A percentile compares a stretch with the other conserved stretches of the same genome.
phyloP scores from a whole-genome alignment of 2,113 vertebrate genomes.

The Callospermophilus lateralis region DNA sequence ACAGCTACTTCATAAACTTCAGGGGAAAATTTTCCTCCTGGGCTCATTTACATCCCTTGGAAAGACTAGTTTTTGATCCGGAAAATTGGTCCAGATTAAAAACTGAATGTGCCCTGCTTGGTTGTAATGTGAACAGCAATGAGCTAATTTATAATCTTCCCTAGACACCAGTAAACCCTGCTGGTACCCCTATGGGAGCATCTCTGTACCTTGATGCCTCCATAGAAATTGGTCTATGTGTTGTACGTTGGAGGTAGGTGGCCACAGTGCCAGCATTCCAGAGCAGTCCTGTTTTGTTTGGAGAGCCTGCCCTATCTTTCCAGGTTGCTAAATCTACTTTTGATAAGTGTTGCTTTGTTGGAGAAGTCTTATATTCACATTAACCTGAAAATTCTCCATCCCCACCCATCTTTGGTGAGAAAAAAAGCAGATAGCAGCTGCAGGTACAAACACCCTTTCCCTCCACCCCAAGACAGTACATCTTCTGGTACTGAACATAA shows the following conservation, averaged over 20 bases:
- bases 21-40: conserved; percentile 66
- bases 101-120: conserved; percentile 62
- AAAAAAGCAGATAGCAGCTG: background rate
- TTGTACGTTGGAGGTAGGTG: background rate
- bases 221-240: conserved; percentile 2
- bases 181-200: conserved; percentile 39
- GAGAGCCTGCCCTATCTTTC: background rate
- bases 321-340: background rate
- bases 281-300: background rate
- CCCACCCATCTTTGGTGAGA: background rate
- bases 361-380: conserved; percentile 37
- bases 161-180: conserved; percentile 66
- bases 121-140: conserved; percentile 72
- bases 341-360: background rate
- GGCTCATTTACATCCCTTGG: conserved; percentile 77
- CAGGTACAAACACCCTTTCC: background rate
- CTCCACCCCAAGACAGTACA: background rate
- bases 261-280: background rate
- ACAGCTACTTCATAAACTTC: conserved; percentile 79
- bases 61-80: conserved; percentile 82
- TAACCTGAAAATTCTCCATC: background rate
- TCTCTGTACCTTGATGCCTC: conserved; percentile 50
- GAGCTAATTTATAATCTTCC: conserved; percentile 80
- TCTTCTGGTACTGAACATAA: background rate
- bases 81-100: conserved; percentile 85